Percentiles rank a stretch among this genome's conserved stretches.
Conservation (phyloP, 2,888 invertebrate species). For the Sepioteuthis lessoniana region DNA sequence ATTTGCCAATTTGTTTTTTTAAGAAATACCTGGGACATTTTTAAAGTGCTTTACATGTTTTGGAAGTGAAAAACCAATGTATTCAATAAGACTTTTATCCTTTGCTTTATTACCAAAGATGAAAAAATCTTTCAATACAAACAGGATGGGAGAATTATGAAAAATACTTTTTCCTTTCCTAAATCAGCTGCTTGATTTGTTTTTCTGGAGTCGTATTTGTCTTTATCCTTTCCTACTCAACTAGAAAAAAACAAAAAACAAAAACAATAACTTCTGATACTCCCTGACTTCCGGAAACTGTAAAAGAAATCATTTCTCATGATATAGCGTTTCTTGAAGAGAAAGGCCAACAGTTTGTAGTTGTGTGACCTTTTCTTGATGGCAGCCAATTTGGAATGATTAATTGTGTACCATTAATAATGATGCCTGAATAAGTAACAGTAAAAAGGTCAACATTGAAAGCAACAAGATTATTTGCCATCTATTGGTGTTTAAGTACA, state of each 20-base stretch:
- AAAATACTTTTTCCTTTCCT: too few species aligned
- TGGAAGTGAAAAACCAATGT: too few species aligned
- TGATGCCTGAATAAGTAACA: background rate
- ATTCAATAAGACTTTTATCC: too few species aligned
- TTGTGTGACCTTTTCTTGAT: slow-evolving; percentile 24
- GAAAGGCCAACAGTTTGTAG: background rate
- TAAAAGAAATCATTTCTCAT: slow-evolving; percentile 19
- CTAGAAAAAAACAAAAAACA: background rate
- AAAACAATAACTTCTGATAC: background rate
- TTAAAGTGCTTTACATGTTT: too few species aligned
- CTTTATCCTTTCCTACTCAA: background rate
- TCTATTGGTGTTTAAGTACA: background rate
- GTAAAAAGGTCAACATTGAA: background rate
- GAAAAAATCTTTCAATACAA: too few species aligned
- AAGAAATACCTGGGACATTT: too few species aligned
- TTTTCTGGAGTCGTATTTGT: too few species aligned
- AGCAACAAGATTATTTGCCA: background rate
- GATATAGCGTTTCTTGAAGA: slow-evolving; percentile 11
- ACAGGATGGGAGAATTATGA: too few species aligned
- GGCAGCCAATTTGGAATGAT: background rate
- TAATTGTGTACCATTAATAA: background rate
- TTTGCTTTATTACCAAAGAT: too few species aligned
- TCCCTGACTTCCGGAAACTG: slow-evolving; percentile 16
- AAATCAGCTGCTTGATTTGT: too few species aligned
- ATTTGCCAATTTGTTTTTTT: too few species aligned